A percentile compares a stretch with the other conserved stretches of the same genome.
phyloP scores from a whole-genome alignment of 92 coral and sea anemone genomes.

The Actinernus sp. region DNA sequence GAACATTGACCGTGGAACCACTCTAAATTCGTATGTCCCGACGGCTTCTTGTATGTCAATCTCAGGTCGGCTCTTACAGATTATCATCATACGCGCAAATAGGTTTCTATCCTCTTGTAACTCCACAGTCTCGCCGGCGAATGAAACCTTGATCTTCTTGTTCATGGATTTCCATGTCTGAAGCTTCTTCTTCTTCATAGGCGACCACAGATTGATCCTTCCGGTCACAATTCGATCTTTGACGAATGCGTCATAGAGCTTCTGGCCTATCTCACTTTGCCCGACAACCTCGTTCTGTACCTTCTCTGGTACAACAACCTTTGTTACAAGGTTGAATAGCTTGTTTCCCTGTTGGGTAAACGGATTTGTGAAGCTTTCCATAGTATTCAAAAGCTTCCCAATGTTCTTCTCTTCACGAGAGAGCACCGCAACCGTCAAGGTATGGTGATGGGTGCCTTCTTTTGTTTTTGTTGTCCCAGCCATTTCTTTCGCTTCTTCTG shows the following conservation, averaged over 20 bases:
- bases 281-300: constrained; percentile 18
- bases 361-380: constrained; percentile 45
- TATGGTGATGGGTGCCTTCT: constrained; percentile 40
- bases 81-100: constrained; percentile 41
- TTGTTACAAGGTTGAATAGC: constrained; percentile 46
- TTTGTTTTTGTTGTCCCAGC: constrained; percentile 38
- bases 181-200: constrained; percentile 47
- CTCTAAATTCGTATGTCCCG: constrained; percentile 44
- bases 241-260: constrained; percentile 28
- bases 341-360: constrained; percentile 12
- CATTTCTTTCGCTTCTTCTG: constrained; percentile 62
- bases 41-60: constrained; percentile 51
- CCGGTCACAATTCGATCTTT: constrained; percentile 24
- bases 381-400: constrained; percentile 26
- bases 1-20: constrained; percentile 51
- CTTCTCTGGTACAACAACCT: constrained; percentile 41
- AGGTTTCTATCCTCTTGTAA: constrained; percentile 41
- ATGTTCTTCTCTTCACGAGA: constrained; percentile 58
- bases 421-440: constrained; percentile 24
- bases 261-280: constrained; percentile 19
- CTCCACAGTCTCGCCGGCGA: constrained; percentile 27
- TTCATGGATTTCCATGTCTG: constrained; percentile 24
- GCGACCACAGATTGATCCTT: constrained; percentile 40
- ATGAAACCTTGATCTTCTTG: constrained; percentile 22
- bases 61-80: constrained; percentile 53